A percentile compares a stretch with the other conserved stretches of the same genome.
Evolutionary conservation across 1,140 invertebrate genomes (phyloP).

Genomic region (Drosophila insularis): DNA sequence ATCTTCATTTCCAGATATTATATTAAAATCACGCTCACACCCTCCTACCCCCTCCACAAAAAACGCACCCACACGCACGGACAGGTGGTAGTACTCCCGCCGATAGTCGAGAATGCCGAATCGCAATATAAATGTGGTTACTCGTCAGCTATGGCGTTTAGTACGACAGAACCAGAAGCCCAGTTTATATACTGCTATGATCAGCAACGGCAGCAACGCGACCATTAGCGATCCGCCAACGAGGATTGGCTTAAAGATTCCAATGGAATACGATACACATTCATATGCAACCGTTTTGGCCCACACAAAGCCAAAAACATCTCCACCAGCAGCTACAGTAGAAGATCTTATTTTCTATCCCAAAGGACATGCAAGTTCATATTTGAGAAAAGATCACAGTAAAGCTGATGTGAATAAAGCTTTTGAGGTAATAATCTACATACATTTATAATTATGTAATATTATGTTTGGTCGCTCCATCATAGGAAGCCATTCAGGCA

Average conservation of each 20-base stretch:
- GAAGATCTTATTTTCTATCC: conserved; percentile 49
- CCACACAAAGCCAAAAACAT: neutral
- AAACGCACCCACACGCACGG: neutral
- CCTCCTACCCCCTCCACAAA: too few relatives aligned
- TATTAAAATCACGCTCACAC: neutral
- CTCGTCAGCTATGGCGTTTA: conserved; percentile 16
- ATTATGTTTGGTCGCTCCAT: neutral
- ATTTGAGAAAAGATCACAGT: neutral
- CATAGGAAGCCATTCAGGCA: conserved; percentile 86
- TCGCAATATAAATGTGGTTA: conserved; percentile 35
- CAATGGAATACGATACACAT: neutral
- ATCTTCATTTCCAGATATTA: neutral
- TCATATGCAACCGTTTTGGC: neutral
- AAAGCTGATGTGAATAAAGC: conserved; percentile 9
- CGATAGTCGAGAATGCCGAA: neutral
- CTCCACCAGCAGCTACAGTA: conserved; percentile 6
- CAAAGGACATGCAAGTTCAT: neutral
- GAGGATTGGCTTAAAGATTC: neutral
- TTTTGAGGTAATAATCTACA: conserved; percentile 27
- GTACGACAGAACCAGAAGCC: conserved; percentile 14
- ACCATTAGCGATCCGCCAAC: neutral
- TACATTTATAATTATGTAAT: too few relatives aligned
- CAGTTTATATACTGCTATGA: neutral
- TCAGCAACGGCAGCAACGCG: conserved; percentile 4
- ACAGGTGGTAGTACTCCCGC: neutral